Evolutionary conservation across 2,113 vertebrate species (phyloP).

Genomic region (Sapayoa aenigma): DNA sequence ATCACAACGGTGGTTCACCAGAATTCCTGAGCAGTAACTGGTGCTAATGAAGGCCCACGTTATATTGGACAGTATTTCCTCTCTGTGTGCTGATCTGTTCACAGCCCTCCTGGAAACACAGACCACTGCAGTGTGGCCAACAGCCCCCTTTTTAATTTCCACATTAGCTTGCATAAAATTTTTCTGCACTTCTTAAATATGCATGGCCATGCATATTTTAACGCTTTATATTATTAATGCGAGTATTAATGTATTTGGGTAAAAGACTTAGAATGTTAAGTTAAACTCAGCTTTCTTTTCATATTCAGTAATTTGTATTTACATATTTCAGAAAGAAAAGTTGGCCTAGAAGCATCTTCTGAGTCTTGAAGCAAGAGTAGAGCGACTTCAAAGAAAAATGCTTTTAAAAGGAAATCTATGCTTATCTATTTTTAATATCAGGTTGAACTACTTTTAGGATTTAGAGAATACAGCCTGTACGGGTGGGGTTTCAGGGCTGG

Average conservation of each 20-base stretch:
- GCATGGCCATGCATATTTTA: slow-evolving; percentile 35
- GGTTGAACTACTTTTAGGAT: slow-evolving; percentile 57
- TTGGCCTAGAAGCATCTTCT: slow-evolving; percentile 50
- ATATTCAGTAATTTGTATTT: slow-evolving; percentile 48
- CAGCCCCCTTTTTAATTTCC: not conserved
- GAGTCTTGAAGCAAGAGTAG: slow-evolving; percentile 10
- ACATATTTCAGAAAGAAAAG: slow-evolving; percentile 27
- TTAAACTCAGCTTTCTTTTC: slow-evolving; percentile 30
- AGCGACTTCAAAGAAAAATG: slow-evolving; percentile 44
- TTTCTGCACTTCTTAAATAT: not conserved
- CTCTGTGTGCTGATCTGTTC: not conserved
- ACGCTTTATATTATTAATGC: slow-evolving; percentile 32
- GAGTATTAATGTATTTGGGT: slow-evolving; percentile 39
- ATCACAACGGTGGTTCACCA: not conserved
- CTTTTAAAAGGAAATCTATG: slow-evolving; percentile 2
- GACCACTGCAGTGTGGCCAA: not conserved
- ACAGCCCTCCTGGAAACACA: not conserved
- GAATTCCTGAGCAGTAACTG: not conserved
- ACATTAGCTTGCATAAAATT: not conserved
- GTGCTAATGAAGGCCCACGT: not conserved
- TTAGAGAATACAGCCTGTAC: not conserved
- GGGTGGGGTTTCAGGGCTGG: not conserved
- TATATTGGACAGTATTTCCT: not conserved
- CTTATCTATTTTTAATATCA: slow-evolving; percentile 52
- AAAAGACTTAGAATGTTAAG: not conserved